Conservation (phyloP, 2,797 vertebrate species). For the Valencia hispanica region DNA sequence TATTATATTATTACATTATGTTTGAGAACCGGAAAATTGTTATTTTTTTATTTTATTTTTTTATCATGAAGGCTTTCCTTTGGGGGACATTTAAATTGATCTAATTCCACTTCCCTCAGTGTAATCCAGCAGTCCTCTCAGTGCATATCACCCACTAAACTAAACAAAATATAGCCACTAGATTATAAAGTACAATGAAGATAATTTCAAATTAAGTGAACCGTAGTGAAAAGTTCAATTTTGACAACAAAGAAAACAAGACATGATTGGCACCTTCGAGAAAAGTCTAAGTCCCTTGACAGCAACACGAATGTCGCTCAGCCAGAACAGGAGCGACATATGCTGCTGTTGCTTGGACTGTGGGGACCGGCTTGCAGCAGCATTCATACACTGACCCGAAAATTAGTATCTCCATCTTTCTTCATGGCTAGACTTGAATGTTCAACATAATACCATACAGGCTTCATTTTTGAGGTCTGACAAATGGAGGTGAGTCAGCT, state of each 20-base stretch:
- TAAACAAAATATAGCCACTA: background rate
- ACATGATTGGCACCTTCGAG: slow-evolving; percentile 15
- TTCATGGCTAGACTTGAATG: slow-evolving; percentile 34
- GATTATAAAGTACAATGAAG: slow-evolving; percentile 1
- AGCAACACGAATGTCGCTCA: slow-evolving; percentile 45
- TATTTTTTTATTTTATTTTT: background rate
- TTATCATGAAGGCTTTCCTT: background rate
- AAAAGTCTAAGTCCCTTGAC: slow-evolving; percentile 26
- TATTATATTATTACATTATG: background rate
- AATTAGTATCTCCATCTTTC: slow-evolving; percentile 50
- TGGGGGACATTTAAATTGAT: background rate
- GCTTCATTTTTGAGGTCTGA: background rate
- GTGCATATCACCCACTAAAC: background rate
- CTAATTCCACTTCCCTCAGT: background rate
- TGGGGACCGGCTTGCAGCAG: slow-evolving; percentile 54
- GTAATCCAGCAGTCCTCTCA: background rate
- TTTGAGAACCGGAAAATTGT: background rate
- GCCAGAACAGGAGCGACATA: slow-evolving; percentile 39
- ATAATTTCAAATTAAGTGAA: background rate
- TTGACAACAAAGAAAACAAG: slow-evolving; percentile 31
- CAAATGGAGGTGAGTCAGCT: background rate
- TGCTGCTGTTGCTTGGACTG: slow-evolving; percentile 68
- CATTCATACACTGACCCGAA: slow-evolving; percentile 60
- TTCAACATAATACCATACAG: background rate
- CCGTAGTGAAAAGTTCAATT: background rate